Conservation (phyloP, 1,140 invertebrate genomes). For the Zeugodacus cucurbitae region DNA sequence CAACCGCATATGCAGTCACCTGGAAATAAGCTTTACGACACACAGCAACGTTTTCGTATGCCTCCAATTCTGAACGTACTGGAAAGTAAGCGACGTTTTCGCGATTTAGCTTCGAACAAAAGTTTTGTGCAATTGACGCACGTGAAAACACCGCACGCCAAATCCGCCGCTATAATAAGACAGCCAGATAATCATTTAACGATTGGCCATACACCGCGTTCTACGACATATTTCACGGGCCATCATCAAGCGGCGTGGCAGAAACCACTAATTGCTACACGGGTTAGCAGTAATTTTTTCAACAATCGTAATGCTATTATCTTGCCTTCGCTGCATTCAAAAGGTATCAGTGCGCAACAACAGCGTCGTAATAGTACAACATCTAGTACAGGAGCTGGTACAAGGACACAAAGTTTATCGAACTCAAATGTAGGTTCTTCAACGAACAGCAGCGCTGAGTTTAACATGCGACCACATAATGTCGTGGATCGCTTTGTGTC, state of each 20-base stretch:
- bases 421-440: conserved; percentile 26
- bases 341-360: conserved; percentile 8
- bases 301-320: conserved; percentile 60
- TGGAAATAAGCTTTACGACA: neutral
- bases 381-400: conserved; percentile 12
- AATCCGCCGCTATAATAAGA: conserved; percentile 55
- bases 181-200: neutral
- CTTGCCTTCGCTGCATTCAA: conserved; percentile 51
- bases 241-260: conserved; percentile 57
- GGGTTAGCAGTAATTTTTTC: conserved; percentile 47
- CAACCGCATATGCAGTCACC: neutral
- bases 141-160: conserved; percentile 50
- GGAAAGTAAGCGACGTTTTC: conserved; percentile 57
- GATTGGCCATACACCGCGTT: neutral
- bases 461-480: neutral
- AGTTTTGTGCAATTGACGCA: conserved; percentile 63
- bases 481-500: neutral
- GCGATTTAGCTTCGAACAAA: conserved; percentile 51
- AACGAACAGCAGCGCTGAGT: neutral
- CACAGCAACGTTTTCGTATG: conserved; percentile 48
- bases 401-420: conserved; percentile 41
- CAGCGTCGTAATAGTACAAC: conserved; percentile 21
- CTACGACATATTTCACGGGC: neutral
- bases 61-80: conserved; percentile 62
- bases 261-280: conserved; percentile 53